Conservation (phyloP, 2,797 vertebrate species). For the Pangasius djambal region DNA sequence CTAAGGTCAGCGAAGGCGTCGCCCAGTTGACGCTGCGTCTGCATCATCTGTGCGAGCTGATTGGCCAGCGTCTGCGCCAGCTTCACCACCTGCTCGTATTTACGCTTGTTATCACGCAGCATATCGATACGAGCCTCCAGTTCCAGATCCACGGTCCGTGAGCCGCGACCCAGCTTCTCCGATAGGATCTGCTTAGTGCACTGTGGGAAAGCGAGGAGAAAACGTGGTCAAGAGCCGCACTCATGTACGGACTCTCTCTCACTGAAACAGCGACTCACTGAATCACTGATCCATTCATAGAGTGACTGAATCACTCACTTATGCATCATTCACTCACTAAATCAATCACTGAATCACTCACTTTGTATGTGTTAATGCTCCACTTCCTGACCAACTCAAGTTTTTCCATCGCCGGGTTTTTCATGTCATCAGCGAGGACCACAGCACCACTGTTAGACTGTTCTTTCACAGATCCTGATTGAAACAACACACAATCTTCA, state of each 20-base stretch:
- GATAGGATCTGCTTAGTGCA: slow-evolving; percentile 97
- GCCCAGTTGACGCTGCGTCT: slow-evolving; percentile 94
- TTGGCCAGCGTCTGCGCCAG: slow-evolving; percentile 89
- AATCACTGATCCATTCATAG: neutral
- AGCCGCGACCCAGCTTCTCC: slow-evolving; percentile 95
- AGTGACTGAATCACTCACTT: neutral
- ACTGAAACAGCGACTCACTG: neutral
- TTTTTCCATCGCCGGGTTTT: slow-evolving; percentile 96
- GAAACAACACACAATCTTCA: neutral
- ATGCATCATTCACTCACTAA: neutral
- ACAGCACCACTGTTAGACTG: slow-evolving; percentile 80
- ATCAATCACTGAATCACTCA: slow-evolving; percentile 64
- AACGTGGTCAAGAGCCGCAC: neutral
- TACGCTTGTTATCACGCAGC: slow-evolving; percentile 95
- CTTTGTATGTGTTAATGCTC: slow-evolving; percentile 99
- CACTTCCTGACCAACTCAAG: slow-evolving; percentile 96
- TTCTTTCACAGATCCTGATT: slow-evolving; percentile 61
- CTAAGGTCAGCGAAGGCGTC: slow-evolving; percentile 97
- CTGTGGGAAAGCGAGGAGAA: slow-evolving; percentile 66
- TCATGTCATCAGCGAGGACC: slow-evolving; percentile 92
- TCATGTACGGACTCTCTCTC: neutral
- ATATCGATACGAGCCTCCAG: slow-evolving; percentile 96
- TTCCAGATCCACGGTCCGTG: slow-evolving; percentile 95
- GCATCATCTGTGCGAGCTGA: slow-evolving; percentile 94
- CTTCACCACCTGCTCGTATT: slow-evolving; percentile 92